phyloP scores from a whole-genome alignment of 2,113 vertebrate genomes.

The Lates calcarifer region DNA sequence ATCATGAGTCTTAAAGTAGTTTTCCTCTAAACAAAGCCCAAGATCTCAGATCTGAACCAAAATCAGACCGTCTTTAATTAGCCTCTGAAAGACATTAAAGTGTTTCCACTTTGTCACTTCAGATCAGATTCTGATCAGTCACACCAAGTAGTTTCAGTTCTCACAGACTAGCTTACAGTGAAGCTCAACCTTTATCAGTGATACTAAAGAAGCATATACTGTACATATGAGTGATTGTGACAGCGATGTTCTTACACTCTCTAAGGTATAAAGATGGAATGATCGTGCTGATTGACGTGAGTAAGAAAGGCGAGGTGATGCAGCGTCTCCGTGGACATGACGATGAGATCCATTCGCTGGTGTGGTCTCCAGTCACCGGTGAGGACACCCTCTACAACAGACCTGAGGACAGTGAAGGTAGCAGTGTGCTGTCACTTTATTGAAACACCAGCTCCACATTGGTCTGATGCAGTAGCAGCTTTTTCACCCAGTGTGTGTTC shows the following conservation, averaged over 20 bases:
- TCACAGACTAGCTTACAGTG: too few relatives aligned
- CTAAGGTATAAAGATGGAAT: slow-evolving; percentile 96
- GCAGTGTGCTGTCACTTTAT: neutral
- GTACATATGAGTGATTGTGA: neutral
- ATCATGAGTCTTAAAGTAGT: too few relatives aligned
- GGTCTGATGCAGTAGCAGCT: neutral
- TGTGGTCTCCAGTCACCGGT: slow-evolving; percentile 88
- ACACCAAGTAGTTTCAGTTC: too few relatives aligned
- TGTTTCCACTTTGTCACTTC: too few relatives aligned
- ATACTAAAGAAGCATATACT: accelerated
- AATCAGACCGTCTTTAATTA: too few relatives aligned
- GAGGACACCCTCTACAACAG: slow-evolving; percentile 79
- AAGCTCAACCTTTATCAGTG: too few relatives aligned
- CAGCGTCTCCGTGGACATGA: slow-evolving; percentile 94
- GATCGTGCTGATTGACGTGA: slow-evolving; percentile 93
- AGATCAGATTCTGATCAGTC: too few relatives aligned
- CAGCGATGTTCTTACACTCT: neutral
- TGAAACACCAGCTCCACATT: neutral
- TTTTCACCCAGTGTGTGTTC: neutral
- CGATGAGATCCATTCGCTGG: slow-evolving; percentile 94
- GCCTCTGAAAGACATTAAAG: too few relatives aligned
- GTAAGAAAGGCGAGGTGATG: slow-evolving; percentile 90
- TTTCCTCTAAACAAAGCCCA: too few relatives aligned
- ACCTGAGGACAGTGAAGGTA: slow-evolving; percentile 87
- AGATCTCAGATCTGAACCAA: too few relatives aligned